Conservation (phyloP, 2,797 vertebrate species). For the Melanotaenia parkinsoni region DNA sequence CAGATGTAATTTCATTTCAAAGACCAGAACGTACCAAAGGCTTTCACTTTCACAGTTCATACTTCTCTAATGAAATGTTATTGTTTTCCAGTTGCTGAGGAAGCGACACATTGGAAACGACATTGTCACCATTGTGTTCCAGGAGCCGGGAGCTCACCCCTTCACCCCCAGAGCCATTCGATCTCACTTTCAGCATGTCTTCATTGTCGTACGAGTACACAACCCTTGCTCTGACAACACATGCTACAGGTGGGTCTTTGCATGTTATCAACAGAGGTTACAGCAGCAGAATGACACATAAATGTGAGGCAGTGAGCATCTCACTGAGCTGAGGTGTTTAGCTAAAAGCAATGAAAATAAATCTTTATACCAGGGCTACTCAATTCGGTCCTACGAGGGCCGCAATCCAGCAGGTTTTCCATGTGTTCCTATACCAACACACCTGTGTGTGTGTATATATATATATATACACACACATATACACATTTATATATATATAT, state of each 20-base stretch:
- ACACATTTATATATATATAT: too few species aligned
- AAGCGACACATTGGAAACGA: conserved; percentile 98
- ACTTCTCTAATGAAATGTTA: conserved; percentile 13
- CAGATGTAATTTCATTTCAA: conserved; percentile 8
- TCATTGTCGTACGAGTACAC: conserved; percentile 93
- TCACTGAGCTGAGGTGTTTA: not conserved
- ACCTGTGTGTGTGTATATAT: too few species aligned
- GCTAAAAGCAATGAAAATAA: not conserved
- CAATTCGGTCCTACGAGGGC: too few species aligned
- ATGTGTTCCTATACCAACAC: too few species aligned
- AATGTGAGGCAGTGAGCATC: not conserved
- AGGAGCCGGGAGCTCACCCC: conserved; percentile 94
- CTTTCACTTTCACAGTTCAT: conserved; percentile 6
- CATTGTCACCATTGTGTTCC: conserved; percentile 98
- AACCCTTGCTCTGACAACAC: conserved; percentile 92
- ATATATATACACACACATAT: too few species aligned
- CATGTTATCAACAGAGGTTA: not conserved
- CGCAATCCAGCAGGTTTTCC: too few species aligned
- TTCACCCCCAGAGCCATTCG: conserved; percentile 96
- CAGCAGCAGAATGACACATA: not conserved
- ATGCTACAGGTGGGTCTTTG: conserved; percentile 90
- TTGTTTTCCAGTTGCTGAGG: conserved; percentile 85
- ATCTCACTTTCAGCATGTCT: conserved; percentile 97
- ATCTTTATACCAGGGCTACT: not conserved
- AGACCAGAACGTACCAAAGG: not conserved